Base-by-base conservation (phyloP, 2,888 invertebrate genomes). In the Nomada ruficornis region DNA sequence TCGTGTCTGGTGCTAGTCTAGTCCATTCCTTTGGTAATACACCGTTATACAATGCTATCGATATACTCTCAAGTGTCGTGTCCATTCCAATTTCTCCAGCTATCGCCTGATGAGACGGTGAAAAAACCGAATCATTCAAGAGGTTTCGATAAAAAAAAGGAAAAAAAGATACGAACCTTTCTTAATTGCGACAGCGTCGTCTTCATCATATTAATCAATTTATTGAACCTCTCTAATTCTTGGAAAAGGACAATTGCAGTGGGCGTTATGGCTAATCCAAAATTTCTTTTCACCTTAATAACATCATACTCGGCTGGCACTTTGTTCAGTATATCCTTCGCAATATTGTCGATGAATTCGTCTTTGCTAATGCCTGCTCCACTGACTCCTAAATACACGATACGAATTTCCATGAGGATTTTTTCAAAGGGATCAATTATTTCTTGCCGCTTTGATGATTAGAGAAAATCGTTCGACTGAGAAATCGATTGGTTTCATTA, bases 61-160 rank as follows among this genome's bases (percentile, higher is more conserved):
- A 96, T 44, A 98, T 96, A 92, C 97, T 97, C 94, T 98, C 98
- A 80, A 98, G 94, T 60, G 96, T 95, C 26, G 95, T 95, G 93
- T 98, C 98, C 98, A 98, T 98, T 67, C 98, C 98, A 87, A 98
- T 98, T 94, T 98, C 98, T 50, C 98, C 98, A 4, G 97, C 97
- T 76, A 98, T 94, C 0, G 98, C 98, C 95, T 96, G 90, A 59
- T 29, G 47, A 36, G 42, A 23, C 29, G 26, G 26, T 18, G 50
- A 23, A 26, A 29, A 13, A 23, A n/a, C 0, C 20, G 2, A 62
- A 20, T n/a, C n/a, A 2, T 20, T 5, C 29, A 26, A 13, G 5
- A 29, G 1, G 42, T 52, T 26, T 15, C 10, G 15, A 52, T 50
- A 4, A 11, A 10, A n/a, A 1, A 47, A n/a, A 2, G 0, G 9